Base-by-base conservation (phyloP, 2,113 vertebrate species). In the Indicator maculatus region DNA sequence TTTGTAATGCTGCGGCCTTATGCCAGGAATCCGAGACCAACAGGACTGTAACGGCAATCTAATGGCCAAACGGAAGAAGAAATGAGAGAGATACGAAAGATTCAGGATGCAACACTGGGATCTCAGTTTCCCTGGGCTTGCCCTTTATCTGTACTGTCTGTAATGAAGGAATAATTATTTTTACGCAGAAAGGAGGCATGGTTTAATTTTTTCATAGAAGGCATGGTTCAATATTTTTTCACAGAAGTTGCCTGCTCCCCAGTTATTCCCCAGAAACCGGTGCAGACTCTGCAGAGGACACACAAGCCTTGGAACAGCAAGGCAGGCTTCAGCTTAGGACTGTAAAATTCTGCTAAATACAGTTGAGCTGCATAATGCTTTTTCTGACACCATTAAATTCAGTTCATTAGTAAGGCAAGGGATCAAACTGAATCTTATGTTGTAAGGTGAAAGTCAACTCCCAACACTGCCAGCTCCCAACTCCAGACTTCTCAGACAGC, bases 51-150 rank as follows among this genome's bases (percentile, higher is more conserved):
- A 39, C 91, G 75, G 94, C 95, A 64, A 88, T 90, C n/a, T n/a
- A 31, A 91, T 52, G 88, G 97, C 96, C 97, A 95, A 81, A 94
- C 90, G 84, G 63, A 91, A 89, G 75, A 38, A 19, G 41, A 39
- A 94, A 86, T 53, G 94, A 89, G 93, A 90, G 50, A 38, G 47
- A 53, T 9, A 58, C 11, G 85, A 86, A 93, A 65, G 72, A 83
- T 14, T 86, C 86, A 18, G 90, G 83, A 87, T 26, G 19, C 3
- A 5, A 86, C 26, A 90, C 16, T 1, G 27, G 91, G 67, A 89
- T 69, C 84, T 23, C 90, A 1, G 11, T 89, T 96, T 95, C 88
- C 89, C 93, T 21, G 76, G 44, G 85, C 81, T 88, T 89, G 39
- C 74, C 91, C 93, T 91, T 89, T 59, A 58, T 15, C 55, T 52